Conservation (phyloP, 2,888 invertebrate species). For the Drosophila aldrichi region DNA sequence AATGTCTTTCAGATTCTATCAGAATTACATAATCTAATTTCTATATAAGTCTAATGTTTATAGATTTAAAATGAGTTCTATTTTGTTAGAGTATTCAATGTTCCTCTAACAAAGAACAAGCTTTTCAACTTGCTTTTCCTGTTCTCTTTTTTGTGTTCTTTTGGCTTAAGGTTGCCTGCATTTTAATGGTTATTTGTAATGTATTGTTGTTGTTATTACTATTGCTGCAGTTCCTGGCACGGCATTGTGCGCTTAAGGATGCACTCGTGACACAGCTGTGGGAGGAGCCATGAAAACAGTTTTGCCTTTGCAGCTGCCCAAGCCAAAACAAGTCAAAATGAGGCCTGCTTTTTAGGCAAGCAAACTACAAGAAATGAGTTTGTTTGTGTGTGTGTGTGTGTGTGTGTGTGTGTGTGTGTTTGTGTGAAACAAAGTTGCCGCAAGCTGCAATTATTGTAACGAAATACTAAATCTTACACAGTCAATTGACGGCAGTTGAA, state of each 20-base stretch:
- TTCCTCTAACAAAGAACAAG: background rate
- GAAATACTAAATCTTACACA: conserved; percentile 22
- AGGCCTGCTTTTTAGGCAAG: conserved; percentile 23
- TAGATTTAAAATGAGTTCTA: no score
- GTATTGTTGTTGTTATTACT: conserved; percentile 25
- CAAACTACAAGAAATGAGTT: background rate
- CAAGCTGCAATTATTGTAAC: conserved; percentile 35
- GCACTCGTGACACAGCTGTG: conserved; percentile 17
- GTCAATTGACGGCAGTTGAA: conserved; percentile 29
- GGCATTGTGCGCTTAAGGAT: conserved; percentile 66
- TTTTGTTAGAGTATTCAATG: background rate
- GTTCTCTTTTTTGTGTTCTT: conserved; percentile 7
- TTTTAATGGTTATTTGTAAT: conserved; percentile 45
- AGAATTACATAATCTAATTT: no score
- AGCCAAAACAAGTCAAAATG: conserved; percentile 15
- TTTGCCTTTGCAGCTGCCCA: conserved; percentile 1
- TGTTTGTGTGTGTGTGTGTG: background rate
- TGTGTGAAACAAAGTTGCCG: background rate
- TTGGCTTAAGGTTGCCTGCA: conserved; percentile 27
- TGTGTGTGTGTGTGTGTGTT: background rate
- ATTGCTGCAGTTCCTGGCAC: conserved; percentile 52
- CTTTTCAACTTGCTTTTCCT: background rate
- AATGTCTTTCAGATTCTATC: no score
- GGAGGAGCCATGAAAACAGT: background rate
- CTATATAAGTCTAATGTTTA: no score